Percentiles rank a stretch among this genome's conserved stretches.
These are phyloP conservation scores for Cyprinodon variegatus DNA, from an alignment of 2,113 vertebrate species.

Conservation along the genomic window DNA sequence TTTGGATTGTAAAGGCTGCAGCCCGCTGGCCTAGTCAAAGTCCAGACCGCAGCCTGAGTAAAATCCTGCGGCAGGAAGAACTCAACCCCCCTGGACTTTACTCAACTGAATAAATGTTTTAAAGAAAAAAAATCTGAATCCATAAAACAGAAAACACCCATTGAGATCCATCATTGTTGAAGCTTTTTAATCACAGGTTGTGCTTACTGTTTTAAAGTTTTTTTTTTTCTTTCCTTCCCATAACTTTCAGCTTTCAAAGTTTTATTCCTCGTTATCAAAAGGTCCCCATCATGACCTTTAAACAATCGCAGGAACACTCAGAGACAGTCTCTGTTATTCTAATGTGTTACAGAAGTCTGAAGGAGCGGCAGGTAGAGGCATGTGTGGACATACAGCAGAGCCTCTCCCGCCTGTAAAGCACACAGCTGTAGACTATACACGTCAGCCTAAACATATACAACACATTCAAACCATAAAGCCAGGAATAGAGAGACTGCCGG, in stretches of 20 bases:
- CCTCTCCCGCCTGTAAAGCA: neutral
- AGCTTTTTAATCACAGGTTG: too few relatives aligned
- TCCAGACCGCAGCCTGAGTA: neutral
- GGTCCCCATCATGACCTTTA: neutral
- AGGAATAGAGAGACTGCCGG: conserved; percentile 2
- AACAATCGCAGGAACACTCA: neutral
- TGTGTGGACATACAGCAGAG: conserved; percentile 21
- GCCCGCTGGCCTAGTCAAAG: neutral
- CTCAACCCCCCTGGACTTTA: neutral
- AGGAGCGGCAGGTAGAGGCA: conserved; percentile 24
- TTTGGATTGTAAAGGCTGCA: too few relatives aligned
- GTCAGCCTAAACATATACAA: conserved; percentile 46
- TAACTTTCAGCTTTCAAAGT: neutral
- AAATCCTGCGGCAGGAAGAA: neutral
- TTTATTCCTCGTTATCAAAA: conserved; percentile 4
- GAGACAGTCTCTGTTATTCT: neutral
- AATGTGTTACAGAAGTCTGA: neutral
- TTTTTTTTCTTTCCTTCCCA: too few relatives aligned
- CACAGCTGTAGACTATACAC: conserved; percentile 62
- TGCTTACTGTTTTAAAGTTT: conserved; percentile 2
- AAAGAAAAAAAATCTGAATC: neutral
- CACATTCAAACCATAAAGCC: conserved; percentile 36
- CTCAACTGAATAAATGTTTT: neutral
- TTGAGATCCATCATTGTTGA: neutral
- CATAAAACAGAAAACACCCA: neutral